phyloP scores from a whole-genome alignment of 2,797 vertebrate species.

The Poliocrania exsul region DNA sequence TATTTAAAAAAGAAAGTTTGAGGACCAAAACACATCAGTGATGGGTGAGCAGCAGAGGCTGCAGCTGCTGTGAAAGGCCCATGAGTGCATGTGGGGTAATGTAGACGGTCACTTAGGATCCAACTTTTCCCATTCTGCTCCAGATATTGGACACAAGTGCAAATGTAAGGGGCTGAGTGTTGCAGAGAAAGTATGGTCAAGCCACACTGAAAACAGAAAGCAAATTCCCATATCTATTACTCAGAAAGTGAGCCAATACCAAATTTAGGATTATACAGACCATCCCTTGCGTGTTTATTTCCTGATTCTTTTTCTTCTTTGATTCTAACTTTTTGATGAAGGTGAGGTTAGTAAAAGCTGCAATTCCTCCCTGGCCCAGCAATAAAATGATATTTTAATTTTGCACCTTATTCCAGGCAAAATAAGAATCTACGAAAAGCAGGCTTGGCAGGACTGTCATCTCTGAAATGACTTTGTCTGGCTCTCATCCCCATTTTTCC shows the following conservation, averaged over 20 bases:
- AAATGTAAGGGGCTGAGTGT: neutral
- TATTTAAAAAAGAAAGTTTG: neutral
- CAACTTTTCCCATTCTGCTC: neutral
- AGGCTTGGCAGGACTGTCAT: fast-evolving
- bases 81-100: fast-evolving
- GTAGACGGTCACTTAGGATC: neutral
- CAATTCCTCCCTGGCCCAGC: neutral
- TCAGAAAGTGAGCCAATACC: neutral
- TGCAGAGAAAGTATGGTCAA: neutral
- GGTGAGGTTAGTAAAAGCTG: neutral
- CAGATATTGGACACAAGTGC: neutral
- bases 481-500: neutral
- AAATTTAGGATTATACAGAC: neutral
- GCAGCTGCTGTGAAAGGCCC: neutral
- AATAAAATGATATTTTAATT: neutral
- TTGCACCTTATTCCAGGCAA: neutral
- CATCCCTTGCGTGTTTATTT: neutral
- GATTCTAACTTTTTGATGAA: neutral
- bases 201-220: neutral
- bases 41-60: neutral
- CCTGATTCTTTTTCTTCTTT: neutral
- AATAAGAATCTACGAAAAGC: neutral
- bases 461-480: neutral
- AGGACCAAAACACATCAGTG: neutral
- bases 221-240: neutral